Evolutionary conservation across 2,797 vertebrate species (phyloP), one percentile per base, ranked within the genome.

Genomic region (Myotis planiceps): DNA sequence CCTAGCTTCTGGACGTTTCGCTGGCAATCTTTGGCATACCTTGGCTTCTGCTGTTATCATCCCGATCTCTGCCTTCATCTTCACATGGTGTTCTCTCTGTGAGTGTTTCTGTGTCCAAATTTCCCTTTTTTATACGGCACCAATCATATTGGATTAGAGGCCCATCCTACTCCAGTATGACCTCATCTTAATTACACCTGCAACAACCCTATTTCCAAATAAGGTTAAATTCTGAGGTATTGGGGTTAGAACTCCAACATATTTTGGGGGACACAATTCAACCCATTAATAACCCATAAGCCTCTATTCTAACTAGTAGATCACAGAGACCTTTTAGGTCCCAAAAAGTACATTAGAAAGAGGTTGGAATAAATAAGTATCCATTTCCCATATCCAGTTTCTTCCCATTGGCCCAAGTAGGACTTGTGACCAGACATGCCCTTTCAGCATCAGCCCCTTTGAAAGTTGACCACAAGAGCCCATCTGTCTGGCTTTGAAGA

Each of bases 251-350:
- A 58, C 16, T 89, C 66, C 45, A 88, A 65, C 23, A 53, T 42
- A 32, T 60, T 79, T 81, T 23, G 58, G 53, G 65, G 69, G 29
- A 69, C 34, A 74, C 2, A 10, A 55, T 92, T 88, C 51, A 66
- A 37, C 85, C 25, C 10, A 0, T 78, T 78, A 51, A 39, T 2
- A 81, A 6, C 15, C 29, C 21, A 8, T 49, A 93, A 83, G 10
- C 39, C 47, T 92, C 58, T 79, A 53, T 66, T 87, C 27, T 87
- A 96, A 96, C 25, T n/a, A 66, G 53, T 91, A 19, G 69, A 71
- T 9, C 13, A 65, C 51, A 79, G 80, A 90, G 53, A 39, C 29
- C 19, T 86, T 79, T 71, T n/a, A 76, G 75, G 23, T 37, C 51
- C 23, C 51, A 82, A 58, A 80, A 75, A 53, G 45, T 21, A 25